Evolutionary conservation across 1,140 invertebrate genomes (phyloP).

Genomic region (Lithobius niger): DNA sequence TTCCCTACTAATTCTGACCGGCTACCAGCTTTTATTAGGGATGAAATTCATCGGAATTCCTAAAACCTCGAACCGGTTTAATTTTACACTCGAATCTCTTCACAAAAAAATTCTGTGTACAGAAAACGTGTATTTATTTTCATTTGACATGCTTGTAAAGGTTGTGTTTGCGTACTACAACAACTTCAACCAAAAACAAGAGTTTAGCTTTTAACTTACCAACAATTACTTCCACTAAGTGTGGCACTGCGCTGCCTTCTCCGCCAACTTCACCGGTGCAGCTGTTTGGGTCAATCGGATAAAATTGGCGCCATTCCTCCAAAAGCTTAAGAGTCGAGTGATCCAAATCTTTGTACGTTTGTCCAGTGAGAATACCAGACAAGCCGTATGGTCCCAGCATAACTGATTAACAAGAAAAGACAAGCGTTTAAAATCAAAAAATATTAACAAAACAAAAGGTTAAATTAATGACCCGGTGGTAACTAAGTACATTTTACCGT

Average conservation of each 20-base stretch:
- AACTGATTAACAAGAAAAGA: constrained; percentile 54
- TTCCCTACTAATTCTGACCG: too few relatives aligned
- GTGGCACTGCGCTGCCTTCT: constrained; percentile 38
- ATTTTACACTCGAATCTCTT: too few relatives aligned
- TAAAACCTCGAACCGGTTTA: too few relatives aligned
- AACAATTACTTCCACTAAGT: constrained; percentile 52
- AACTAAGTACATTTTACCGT: too few relatives aligned
- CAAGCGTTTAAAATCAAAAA: background rate
- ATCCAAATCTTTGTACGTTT: constrained; percentile 58
- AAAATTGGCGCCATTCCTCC: constrained; percentile 89
- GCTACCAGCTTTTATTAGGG: too few relatives aligned
- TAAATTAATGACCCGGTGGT: background rate
- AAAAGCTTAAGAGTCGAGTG: constrained; percentile 58
- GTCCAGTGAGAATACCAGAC: constrained; percentile 76
- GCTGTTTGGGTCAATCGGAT: constrained; percentile 48
- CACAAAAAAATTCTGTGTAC: too few relatives aligned
- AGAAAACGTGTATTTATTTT: too few relatives aligned
- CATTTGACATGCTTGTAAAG: too few relatives aligned
- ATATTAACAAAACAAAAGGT: background rate
- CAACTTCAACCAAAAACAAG: too few relatives aligned
- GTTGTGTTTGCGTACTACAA: too few relatives aligned
- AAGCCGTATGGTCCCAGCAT: constrained; percentile 89
- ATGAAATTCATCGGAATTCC: too few relatives aligned
- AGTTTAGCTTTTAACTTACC: too few relatives aligned
- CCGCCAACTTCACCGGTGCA: constrained; percentile 13